These are phyloP conservation scores for Prolemur simus DNA, from an alignment of 2,113 vertebrate species.

Conservation along the genomic window DNA sequence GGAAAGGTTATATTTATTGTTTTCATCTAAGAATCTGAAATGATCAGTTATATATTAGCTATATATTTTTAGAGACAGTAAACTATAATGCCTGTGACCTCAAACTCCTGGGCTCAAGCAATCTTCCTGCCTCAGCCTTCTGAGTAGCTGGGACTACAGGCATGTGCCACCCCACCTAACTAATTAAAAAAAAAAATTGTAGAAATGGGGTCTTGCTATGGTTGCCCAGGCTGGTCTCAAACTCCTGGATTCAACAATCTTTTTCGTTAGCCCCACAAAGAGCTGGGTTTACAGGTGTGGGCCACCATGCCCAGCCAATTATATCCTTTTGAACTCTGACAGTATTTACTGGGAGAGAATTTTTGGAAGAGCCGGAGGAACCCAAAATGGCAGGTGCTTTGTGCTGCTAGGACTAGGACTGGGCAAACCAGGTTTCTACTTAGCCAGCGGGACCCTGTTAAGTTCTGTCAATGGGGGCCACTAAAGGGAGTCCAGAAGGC, in stretches of 20 bases:
- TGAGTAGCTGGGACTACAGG: too few species aligned
- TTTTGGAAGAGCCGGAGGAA: background rate
- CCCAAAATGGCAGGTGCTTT: background rate
- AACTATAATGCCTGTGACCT: too few species aligned
- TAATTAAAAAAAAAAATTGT: too few species aligned
- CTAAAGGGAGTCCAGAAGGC: background rate
- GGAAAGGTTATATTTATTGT: background rate
- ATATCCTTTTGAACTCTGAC: background rate
- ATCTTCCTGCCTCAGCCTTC: too few species aligned
- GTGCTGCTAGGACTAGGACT: background rate
- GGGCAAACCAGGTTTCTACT: background rate
- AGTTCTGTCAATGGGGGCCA: rapidly evolving
- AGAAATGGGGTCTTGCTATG: too few species aligned
- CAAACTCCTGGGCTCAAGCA: too few species aligned
- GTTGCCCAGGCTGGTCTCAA: too few species aligned
- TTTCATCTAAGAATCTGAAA: background rate
- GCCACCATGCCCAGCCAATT: too few species aligned
- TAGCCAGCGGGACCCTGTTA: background rate
- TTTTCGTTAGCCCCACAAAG: rapidly evolving
- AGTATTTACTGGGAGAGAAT: background rate
- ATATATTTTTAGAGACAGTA: too few species aligned
- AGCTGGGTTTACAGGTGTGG: too few species aligned
- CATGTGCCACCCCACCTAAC: too few species aligned
- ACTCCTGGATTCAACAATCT: too few species aligned
- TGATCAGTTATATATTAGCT: background rate